Percentiles rank a stretch among this genome's conserved stretches.
Conservation (phyloP, 2,113 vertebrate genomes). For the Tauraco erythrolophus region DNA sequence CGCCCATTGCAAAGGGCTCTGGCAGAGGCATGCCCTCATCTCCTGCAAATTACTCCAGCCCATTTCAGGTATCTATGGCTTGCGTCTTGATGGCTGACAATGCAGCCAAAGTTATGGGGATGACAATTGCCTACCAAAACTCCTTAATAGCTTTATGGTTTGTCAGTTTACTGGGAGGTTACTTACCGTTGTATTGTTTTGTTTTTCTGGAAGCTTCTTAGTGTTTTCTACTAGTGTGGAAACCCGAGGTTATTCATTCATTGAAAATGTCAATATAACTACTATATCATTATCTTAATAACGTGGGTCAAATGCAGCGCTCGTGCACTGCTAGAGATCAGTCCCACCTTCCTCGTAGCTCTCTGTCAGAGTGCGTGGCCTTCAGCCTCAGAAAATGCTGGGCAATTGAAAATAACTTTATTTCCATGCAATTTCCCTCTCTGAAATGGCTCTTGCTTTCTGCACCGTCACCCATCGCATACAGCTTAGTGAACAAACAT, state of each 20-base stretch:
- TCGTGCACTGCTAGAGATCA: background rate
- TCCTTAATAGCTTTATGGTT: background rate
- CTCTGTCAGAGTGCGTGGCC: background rate
- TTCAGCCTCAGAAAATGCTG: background rate
- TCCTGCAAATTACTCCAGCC: background rate
- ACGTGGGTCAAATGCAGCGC: background rate
- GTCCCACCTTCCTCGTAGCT: background rate
- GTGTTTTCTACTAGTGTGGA: background rate
- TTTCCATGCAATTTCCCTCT: constrained; percentile 27
- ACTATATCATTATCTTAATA: constrained; percentile 38
- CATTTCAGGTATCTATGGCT: background rate
- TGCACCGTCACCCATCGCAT: background rate
- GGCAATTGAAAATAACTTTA: constrained; percentile 33
- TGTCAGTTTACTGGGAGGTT: background rate
- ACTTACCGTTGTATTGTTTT: background rate
- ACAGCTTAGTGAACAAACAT: background rate
- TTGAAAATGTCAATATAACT: background rate
- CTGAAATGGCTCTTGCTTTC: constrained; percentile 33
- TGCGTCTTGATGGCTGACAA: background rate
- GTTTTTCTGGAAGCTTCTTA: background rate
- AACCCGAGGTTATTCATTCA: background rate
- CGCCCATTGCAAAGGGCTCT: background rate
- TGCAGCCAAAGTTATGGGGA: background rate
- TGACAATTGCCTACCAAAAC: background rate
- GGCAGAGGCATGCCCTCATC: background rate